phyloP scores from a whole-genome alignment of 2,113 vertebrate species.

The Oryctolagus cuniculus region DNA sequence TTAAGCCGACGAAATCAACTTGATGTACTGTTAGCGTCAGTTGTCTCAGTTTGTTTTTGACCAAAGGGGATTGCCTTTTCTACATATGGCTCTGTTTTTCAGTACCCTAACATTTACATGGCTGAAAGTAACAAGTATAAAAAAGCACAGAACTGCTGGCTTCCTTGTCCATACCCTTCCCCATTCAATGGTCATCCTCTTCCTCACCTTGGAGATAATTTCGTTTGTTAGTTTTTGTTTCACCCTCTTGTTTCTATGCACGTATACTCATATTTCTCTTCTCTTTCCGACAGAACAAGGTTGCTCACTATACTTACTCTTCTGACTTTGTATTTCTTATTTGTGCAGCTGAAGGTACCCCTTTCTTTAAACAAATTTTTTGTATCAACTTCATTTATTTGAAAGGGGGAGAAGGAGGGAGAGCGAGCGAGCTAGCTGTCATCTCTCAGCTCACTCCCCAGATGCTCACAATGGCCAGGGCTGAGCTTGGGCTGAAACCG shows the following conservation, averaged over 20 bases:
- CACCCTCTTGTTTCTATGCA: background rate
- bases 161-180: background rate
- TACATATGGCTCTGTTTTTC: slow-evolving; percentile 1
- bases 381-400: too few relatives aligned
- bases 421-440: too few relatives aligned
- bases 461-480: too few relatives aligned
- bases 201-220: background rate
- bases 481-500: too few relatives aligned
- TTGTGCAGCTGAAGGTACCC: background rate
- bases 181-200: background rate
- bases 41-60: slow-evolving; percentile 36
- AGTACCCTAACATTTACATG: background rate
- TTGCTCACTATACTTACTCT: background rate
- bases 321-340: background rate
- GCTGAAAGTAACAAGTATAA: background rate
- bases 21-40: background rate
- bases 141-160: background rate
- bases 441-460: too few relatives aligned
- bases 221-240: background rate
- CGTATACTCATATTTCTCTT: background rate
- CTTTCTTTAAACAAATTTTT: background rate
- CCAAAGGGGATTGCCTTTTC: background rate
- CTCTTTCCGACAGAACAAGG: background rate
- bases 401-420: too few relatives aligned
- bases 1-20: background rate